phyloP scores from a whole-genome alignment of 92 coral and sea anemone species.

The Phenganax subtilis region DNA sequence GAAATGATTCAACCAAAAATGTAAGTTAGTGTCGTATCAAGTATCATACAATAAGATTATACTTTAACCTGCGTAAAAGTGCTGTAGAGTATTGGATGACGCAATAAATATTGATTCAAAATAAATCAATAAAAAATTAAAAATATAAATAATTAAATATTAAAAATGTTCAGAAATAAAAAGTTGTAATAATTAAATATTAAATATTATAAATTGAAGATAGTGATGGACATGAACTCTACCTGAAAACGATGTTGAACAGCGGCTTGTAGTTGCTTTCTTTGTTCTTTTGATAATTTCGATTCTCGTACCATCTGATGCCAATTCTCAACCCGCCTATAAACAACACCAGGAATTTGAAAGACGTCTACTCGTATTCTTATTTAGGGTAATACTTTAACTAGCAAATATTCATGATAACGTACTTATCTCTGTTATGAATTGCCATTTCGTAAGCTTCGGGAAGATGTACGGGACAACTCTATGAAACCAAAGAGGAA shows the following conservation, averaged over 20 bases:
- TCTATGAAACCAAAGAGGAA: conserved; percentile 40
- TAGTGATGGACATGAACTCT: background rate
- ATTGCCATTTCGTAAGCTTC: conserved; percentile 73
- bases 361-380: background rate
- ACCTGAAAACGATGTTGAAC: conserved; percentile 97
- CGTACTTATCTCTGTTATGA: conserved; percentile 76
- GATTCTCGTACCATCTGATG: conserved; percentile 76
- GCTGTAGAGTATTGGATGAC: too few species aligned
- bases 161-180: too few species aligned
- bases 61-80: background rate
- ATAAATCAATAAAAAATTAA: too few species aligned
- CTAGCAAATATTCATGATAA: background rate
- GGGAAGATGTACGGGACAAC: conserved; percentile 80
- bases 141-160: too few species aligned
- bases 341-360: background rate
- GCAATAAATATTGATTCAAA: too few species aligned
- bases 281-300: conserved; percentile 56
- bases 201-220: background rate
- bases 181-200: too few species aligned
- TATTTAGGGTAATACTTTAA: background rate
- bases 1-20: background rate
- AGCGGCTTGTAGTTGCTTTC: conserved; percentile 80
- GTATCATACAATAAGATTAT: background rate
- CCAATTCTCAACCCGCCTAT: conserved; percentile 57
- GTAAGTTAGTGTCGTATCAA: background rate